phyloP scores from a whole-genome alignment of 1,140 invertebrate species.

The Atta cephalotes region DNA sequence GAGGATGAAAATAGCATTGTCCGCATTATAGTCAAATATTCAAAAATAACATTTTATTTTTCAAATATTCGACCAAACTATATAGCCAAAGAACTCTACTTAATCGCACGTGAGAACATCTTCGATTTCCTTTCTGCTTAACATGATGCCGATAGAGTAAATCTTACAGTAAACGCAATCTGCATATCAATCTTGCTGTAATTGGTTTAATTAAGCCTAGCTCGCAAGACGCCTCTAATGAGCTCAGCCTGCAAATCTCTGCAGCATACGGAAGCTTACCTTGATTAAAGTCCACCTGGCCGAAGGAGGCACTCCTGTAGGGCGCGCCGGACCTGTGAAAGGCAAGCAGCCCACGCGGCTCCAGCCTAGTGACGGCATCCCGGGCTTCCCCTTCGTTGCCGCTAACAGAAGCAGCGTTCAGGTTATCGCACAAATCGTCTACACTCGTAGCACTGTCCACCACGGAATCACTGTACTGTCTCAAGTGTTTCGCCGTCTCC shows the following conservation, averaged over 20 bases:
- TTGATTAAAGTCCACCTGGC: slow-evolving; percentile 91
- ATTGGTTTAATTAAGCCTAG: slow-evolving; percentile 37
- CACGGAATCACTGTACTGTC: slow-evolving; percentile 83
- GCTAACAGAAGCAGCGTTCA: slow-evolving; percentile 77
- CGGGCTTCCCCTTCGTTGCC: slow-evolving; percentile 77
- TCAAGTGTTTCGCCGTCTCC: slow-evolving; percentile 73
- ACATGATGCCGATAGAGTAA: background rate
- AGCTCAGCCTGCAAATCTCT: slow-evolving; percentile 1
- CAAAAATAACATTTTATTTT: background rate
- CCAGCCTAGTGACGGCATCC: slow-evolving; percentile 78
- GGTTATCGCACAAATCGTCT: slow-evolving; percentile 73
- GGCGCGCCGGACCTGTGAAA: slow-evolving; percentile 83
- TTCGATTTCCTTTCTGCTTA: slow-evolving; percentile 4
- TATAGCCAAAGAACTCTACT: background rate
- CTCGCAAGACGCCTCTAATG: slow-evolving; percentile 16
- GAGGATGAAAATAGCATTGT: background rate
- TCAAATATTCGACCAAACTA: background rate
- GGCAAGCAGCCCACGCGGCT: slow-evolving; percentile 83
- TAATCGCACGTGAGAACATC: background rate
- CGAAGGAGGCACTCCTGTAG: slow-evolving; percentile 93
- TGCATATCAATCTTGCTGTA: slow-evolving; percentile 31
- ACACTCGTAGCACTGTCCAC: slow-evolving; percentile 78
- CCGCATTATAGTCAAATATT: background rate
- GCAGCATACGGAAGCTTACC: slow-evolving; percentile 71
- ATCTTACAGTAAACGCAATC: slow-evolving; percentile 32